Percentiles rank a stretch among this genome's conserved stretches.
Conservation (phyloP, 2,797 vertebrate species). For the Notolepis coatsorum region DNA sequence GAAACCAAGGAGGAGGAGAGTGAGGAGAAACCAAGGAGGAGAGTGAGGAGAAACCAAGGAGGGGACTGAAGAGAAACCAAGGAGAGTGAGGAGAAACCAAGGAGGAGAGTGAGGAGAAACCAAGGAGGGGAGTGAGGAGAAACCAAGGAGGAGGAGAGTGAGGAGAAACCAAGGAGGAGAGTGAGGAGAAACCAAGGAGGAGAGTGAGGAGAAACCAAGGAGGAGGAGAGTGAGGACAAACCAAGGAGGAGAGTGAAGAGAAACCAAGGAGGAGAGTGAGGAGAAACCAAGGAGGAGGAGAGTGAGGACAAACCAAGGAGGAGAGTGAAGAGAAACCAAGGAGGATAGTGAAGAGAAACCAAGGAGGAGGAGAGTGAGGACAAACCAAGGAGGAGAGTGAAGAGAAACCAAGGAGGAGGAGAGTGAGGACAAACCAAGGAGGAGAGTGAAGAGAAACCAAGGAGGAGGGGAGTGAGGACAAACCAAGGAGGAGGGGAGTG, state of each 20-base stretch:
- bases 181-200: too few relatives aligned
- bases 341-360: too few relatives aligned
- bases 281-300: conserved; percentile 22
- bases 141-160: neutral
- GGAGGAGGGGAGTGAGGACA: conserved; percentile 17
- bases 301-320: conserved; percentile 1
- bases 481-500: neutral
- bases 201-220: conserved; percentile 5
- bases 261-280: neutral
- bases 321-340: neutral
- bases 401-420: neutral
- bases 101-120: neutral
- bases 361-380: neutral
- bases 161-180: neutral
- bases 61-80: conserved; percentile 24
- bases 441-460: too few relatives aligned
- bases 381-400: conserved; percentile 17
- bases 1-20: neutral
- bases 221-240: neutral
- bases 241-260: too few relatives aligned
- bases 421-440: neutral
- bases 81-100: conserved; percentile 6
- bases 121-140: conserved; percentile 14
- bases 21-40: neutral
- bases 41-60: too few relatives aligned